Conservation (phyloP, 2,797 vertebrate species). For the Scyliorhinus canicula region DNA sequence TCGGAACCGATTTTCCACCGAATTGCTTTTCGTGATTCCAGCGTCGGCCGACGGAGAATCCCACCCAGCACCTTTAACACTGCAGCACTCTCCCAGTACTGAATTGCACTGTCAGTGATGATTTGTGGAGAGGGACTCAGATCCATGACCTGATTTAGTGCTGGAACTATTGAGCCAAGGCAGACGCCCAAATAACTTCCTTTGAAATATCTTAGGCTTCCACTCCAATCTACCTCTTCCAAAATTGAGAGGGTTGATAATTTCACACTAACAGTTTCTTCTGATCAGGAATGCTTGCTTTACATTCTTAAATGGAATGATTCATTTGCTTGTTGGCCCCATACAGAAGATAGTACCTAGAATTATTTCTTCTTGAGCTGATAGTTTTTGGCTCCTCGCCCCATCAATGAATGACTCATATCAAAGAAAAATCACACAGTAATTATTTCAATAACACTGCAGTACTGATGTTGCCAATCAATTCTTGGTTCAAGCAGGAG, state of each 20-base stretch:
- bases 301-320: conserved; percentile 1
- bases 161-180: too few species aligned
- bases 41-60: too few species aligned
- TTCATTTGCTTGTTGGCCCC: not conserved
- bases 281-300: not conserved
- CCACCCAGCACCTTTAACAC: not conserved
- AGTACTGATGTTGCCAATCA: not conserved
- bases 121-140: not conserved
- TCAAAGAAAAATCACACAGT: conserved; percentile 16
- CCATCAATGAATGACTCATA: conserved; percentile 9
- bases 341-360: not conserved
- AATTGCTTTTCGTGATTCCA: too few species aligned
- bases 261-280: not conserved
- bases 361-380: not conserved
- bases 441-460: not conserved
- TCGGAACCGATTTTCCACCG: too few species aligned
- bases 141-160: too few species aligned
- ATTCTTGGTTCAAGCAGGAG: not conserved
- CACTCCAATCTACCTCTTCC: not conserved
- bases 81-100: not conserved
- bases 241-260: not conserved
- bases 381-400: conserved; percentile 8
- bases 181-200: too few species aligned
- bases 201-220: not conserved
- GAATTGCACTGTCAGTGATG: not conserved